These are phyloP conservation scores for Melospiza georgiana DNA, from an alignment of 2,113 vertebrate genomes.

Conservation along the genomic window DNA sequence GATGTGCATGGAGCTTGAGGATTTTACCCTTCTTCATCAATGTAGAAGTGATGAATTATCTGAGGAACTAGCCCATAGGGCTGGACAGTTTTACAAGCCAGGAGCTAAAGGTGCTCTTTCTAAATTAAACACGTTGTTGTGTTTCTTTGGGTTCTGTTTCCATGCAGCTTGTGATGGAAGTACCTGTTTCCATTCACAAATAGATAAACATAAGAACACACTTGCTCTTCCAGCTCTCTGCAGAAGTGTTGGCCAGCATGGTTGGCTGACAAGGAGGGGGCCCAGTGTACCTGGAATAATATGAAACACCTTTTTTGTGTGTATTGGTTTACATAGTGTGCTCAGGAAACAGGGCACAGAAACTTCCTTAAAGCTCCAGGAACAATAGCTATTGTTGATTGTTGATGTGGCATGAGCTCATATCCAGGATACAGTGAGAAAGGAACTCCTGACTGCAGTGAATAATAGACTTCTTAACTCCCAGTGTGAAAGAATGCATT, in stretches of 20 bases:
- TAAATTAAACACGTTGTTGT: not conserved
- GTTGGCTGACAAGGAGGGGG: constrained; percentile 1
- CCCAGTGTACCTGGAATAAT: constrained; percentile 70
- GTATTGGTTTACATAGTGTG: constrained; percentile 70
- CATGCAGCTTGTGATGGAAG: not conserved
- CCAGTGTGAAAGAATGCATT: constrained; percentile 40
- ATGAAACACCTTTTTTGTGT: constrained; percentile 68
- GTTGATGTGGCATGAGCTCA: constrained; percentile 79
- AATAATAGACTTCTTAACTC: constrained; percentile 76
- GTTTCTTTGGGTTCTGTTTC: not conserved
- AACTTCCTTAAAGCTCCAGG: constrained; percentile 75
- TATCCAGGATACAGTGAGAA: constrained; percentile 72
- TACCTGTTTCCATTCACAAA: constrained; percentile 3
- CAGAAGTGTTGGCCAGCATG: constrained; percentile 44
- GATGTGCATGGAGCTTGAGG: not conserved
- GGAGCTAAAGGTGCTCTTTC: not conserved
- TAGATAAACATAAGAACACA: not conserved
- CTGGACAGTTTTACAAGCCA: not conserved
- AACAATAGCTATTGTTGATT: constrained; percentile 84
- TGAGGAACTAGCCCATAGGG: not conserved
- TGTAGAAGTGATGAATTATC: not conserved
- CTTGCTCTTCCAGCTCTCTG: constrained; percentile 31
- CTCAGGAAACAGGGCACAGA: constrained; percentile 78
- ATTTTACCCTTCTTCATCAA: not conserved
- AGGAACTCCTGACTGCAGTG: constrained; percentile 65